These are phyloP conservation scores for Plutomurus gul DNA, from an alignment of 1,140 invertebrate species.

Conservation along the genomic window DNA sequence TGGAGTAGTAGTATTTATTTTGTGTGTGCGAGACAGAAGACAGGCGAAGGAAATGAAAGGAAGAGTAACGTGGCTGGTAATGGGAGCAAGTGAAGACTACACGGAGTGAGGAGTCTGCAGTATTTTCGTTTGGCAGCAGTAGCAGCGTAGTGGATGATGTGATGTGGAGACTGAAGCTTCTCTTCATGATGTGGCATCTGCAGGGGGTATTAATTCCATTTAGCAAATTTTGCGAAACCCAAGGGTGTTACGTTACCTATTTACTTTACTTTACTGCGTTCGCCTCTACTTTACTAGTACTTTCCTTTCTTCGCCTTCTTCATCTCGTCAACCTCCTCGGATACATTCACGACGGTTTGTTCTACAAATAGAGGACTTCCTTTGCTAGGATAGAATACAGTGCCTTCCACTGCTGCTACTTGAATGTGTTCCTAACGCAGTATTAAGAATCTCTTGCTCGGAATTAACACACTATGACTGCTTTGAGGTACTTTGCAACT, in stretches of 20 bases:
- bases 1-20: no score
- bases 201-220: conserved; percentile 28
- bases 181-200: conserved; percentile 26
- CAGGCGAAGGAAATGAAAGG: conserved; percentile 7
- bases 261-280: not conserved
- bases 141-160: not conserved
- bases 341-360: not conserved
- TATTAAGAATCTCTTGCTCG: not conserved
- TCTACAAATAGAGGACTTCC: not conserved
- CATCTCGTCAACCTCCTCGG: not conserved
- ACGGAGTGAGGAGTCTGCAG: not conserved
- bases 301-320: not conserved
- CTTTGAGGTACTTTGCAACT: not conserved
- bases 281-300: no score
- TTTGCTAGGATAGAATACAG: not conserved
- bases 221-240: conserved; percentile 28
- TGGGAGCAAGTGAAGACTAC: not conserved
- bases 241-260: conserved; percentile 17
- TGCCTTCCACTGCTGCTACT: not conserved
- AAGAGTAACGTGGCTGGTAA: not conserved
- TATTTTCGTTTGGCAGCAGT: not conserved
- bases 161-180: conserved; percentile 3
- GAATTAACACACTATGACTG: not conserved
- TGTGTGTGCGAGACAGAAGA: no score
- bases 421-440: not conserved